phyloP scores from a whole-genome alignment of 2,113 vertebrate species.

The Ptilorrhoa leucosticta region DNA sequence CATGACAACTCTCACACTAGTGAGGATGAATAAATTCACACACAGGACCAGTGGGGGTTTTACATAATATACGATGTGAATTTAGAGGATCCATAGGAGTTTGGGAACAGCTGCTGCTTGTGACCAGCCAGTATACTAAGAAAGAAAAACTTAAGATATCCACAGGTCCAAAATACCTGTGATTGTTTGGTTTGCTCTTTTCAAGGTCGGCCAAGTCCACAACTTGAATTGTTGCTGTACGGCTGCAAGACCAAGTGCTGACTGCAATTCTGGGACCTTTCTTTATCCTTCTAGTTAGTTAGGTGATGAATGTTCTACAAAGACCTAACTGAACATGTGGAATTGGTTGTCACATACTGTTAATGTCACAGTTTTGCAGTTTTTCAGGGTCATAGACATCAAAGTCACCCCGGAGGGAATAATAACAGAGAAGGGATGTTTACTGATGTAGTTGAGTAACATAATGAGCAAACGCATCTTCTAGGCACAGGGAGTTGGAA shows the following conservation, averaged over 20 bases:
- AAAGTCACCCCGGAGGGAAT: neutral
- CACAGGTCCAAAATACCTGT: neutral
- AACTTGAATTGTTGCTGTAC: neutral
- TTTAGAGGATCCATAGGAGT: slow-evolving; percentile 69
- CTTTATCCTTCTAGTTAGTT: neutral
- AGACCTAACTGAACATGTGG: neutral
- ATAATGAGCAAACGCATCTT: neutral
- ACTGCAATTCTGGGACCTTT: neutral
- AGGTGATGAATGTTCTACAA: neutral
- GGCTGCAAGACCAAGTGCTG: neutral
- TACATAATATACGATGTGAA: slow-evolving; percentile 69
- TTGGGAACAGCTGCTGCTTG: slow-evolving; percentile 69
- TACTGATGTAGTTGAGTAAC: neutral
- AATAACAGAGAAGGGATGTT: neutral
- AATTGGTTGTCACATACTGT: neutral
- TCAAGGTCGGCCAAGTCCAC: neutral
- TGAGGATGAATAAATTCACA: slow-evolving; percentile 59
- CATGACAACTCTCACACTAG: slow-evolving; percentile 71
- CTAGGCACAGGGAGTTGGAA: neutral
- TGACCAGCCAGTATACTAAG: slow-evolving; percentile 70
- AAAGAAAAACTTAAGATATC: slow-evolving; percentile 52
- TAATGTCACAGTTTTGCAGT: neutral
- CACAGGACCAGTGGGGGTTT: slow-evolving; percentile 67
- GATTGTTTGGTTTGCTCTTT: neutral
- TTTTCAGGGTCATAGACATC: neutral